Evolutionary conservation across 2,797 vertebrate species (phyloP).

Genomic region (Lateolabrax maculatus): DNA sequence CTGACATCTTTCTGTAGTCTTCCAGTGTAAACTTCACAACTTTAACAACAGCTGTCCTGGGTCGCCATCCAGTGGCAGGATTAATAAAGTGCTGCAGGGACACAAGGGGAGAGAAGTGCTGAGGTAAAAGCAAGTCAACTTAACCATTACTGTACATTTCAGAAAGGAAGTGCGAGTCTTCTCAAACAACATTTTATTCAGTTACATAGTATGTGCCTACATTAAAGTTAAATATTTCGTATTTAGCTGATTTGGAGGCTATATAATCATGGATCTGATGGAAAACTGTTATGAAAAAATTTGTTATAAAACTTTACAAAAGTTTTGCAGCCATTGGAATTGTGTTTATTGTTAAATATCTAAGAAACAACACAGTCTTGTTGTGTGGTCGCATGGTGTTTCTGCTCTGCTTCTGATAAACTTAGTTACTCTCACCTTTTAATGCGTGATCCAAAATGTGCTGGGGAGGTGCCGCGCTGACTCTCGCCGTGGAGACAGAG

Average conservation of each 20-base stretch:
- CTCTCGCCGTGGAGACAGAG: conserved; percentile 38
- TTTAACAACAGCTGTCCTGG: neutral
- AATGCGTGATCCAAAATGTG: conserved; percentile 13
- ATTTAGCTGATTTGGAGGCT: too few relatives aligned
- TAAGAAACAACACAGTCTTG: neutral
- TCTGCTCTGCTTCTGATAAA: neutral
- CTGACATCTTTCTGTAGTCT: neutral
- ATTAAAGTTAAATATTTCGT: neutral
- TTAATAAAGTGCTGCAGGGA: conserved; percentile 30
- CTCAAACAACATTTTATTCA: neutral
- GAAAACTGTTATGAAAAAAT: too few relatives aligned
- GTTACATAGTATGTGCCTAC: neutral
- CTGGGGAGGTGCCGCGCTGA: conserved; percentile 49
- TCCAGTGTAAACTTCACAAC: neutral
- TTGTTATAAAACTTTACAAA: too few relatives aligned
- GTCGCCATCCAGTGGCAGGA: conserved; percentile 56
- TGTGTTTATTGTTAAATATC: neutral
- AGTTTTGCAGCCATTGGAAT: neutral
- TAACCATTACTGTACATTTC: neutral
- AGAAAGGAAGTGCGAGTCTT: neutral
- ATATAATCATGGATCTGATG: neutral
- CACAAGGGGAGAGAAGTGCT: neutral
- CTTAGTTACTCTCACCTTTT: conserved; percentile 60
- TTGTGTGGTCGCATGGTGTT: neutral
- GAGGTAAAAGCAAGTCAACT: too few relatives aligned